These are phyloP conservation scores for Nomada ruficornis DNA, from an alignment of 2,888 invertebrate species.

Conservation along the genomic window DNA sequence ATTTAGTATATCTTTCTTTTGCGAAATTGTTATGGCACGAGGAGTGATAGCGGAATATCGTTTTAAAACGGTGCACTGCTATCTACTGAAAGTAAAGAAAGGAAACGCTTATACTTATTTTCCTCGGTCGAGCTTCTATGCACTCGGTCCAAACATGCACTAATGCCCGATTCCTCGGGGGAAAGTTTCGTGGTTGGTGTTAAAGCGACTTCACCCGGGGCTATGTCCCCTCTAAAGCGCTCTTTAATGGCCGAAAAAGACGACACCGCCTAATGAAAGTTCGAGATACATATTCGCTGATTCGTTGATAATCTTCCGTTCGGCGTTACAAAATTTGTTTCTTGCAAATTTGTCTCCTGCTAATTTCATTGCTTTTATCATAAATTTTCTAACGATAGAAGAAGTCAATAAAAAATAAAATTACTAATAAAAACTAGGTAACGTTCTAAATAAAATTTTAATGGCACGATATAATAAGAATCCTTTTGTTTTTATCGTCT, in stretches of 20 bases:
- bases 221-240: slow-evolving; percentile 15
- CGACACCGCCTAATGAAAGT: slow-evolving; percentile 11
- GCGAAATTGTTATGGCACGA: neutral
- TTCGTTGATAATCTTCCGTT: neutral
- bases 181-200: slow-evolving; percentile 1
- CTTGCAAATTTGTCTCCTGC: too few species aligned
- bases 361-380: too few species aligned
- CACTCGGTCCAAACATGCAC: slow-evolving; percentile 23
- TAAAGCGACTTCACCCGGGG: slow-evolving; percentile 20
- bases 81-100: neutral
- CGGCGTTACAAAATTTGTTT: neutral
- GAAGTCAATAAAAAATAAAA: neutral
- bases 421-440: too few species aligned
- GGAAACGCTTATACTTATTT: slow-evolving; percentile 12
- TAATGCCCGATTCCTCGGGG: slow-evolving; percentile 25
- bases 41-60: neutral
- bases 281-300: slow-evolving; percentile 18
- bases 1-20: neutral
- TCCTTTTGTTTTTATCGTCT: too few species aligned
- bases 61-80: neutral
- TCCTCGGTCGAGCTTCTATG: neutral
- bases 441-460: neutral
- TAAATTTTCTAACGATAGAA: too few species aligned
- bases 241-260: slow-evolving; percentile 16
- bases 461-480: too few species aligned